Percentiles rank a stretch among this genome's conserved stretches.
Conservation (phyloP, 2,888 invertebrate genomes). For the Cheilosia vulpina region DNA sequence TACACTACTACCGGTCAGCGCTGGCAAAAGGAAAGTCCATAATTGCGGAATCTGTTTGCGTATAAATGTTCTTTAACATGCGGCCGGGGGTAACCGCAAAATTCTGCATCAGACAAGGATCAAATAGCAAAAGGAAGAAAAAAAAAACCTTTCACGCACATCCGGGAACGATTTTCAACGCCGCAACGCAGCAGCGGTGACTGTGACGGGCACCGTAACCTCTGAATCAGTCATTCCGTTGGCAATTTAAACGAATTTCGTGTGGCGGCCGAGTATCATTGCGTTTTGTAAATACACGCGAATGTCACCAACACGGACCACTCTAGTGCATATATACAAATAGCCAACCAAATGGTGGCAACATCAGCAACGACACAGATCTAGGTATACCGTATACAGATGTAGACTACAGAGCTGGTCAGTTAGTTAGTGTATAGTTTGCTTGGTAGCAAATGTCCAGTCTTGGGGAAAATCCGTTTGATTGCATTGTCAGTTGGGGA, state of each 20-base stretch:
- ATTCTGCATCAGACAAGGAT: conserved; percentile 64
- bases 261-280: conserved; percentile 33
- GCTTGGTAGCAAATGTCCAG: conserved; percentile 30
- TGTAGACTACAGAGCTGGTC: neutral
- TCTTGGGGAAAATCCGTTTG: conserved; percentile 24
- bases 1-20: neutral
- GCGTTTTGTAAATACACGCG: conserved; percentile 45
- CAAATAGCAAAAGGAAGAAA: conserved; percentile 44
- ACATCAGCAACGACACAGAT: conserved; percentile 36
- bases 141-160: conserved; percentile 65
- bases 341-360: conserved; percentile 18
- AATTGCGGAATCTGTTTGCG: conserved; percentile 69
- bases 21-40: conserved; percentile 56
- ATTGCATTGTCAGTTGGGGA: conserved; percentile 22
- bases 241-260: conserved; percentile 52
- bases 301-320: conserved; percentile 39
- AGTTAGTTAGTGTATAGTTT: conserved; percentile 37
- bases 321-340: neutral
- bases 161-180: conserved; percentile 52
- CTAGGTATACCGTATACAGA: neutral
- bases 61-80: conserved; percentile 63
- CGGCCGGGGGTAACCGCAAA: conserved; percentile 47
- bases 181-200: conserved; percentile 17
- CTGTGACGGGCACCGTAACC: neutral
- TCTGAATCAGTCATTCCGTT: conserved; percentile 60